Percentiles rank a stretch among this genome's conserved stretches.
Conservation (phyloP, 2,113 vertebrate species). For the Melanocharis versteri region DNA sequence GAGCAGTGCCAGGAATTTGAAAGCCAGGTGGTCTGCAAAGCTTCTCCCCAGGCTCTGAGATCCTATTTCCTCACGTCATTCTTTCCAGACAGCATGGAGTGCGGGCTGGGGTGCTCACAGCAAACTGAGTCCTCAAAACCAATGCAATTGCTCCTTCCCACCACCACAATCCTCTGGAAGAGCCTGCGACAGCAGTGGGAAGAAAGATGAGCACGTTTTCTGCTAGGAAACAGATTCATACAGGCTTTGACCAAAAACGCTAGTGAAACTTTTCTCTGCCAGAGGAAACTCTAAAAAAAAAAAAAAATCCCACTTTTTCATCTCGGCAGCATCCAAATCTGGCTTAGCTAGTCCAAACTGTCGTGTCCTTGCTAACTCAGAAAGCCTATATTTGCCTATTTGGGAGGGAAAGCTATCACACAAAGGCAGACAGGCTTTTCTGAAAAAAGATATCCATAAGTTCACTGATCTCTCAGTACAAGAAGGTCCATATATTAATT, state of each 20-base stretch:
- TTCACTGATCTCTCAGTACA: neutral
- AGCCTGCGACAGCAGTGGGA: neutral
- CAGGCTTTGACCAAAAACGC: slow-evolving; percentile 26
- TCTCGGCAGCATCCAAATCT: neutral
- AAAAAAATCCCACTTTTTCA: neutral
- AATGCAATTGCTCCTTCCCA: slow-evolving; percentile 5
- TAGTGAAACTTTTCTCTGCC: slow-evolving; percentile 18
- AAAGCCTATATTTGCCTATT: neutral
- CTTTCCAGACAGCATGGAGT: slow-evolving; percentile 9
- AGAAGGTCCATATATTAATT: neutral
- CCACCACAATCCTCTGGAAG: slow-evolving; percentile 1
- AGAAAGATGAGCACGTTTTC: slow-evolving; percentile 50
- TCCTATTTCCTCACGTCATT: slow-evolving; percentile 32
- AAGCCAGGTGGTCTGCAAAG: slow-evolving; percentile 55
- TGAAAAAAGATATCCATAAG: neutral
- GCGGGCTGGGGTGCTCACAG: neutral
- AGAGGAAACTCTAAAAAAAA: slow-evolving; percentile 28
- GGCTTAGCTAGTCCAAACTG: slow-evolving; percentile 45
- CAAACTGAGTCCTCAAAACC: slow-evolving; percentile 9
- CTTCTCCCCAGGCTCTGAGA: slow-evolving; percentile 27
- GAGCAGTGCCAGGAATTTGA: slow-evolving; percentile 46
- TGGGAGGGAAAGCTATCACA: neutral
- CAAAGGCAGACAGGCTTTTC: neutral
- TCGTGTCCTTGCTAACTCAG: neutral
- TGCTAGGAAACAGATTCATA: neutral